Base-by-base conservation (phyloP, 1,140 invertebrate genomes). In the Aleiodes sp. region DNA sequence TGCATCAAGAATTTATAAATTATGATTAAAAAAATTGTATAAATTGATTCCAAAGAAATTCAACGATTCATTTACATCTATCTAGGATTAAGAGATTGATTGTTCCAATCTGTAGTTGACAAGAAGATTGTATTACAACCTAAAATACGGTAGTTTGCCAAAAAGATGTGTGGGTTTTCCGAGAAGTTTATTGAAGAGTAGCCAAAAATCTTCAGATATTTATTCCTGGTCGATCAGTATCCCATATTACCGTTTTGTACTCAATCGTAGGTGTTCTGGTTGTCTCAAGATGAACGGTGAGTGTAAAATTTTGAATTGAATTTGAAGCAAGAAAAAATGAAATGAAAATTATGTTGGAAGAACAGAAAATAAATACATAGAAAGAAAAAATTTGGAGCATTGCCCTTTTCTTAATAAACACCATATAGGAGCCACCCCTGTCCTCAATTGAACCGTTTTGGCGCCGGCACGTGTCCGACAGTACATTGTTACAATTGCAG, bases 191-290 rank as follows among this genome's bases (percentile, higher is more conserved):
- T 29, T 35, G 33, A 26, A 39, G 56, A 59, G 57, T 28, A 59
- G 66, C 66, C 66, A 68, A 68, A 68, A 59, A 59, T 28, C 56
- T 60, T 68, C 35, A 61, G 39, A 68, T n/a, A 68, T 62, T 68
- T 68, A 68, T 68, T 68, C 66, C 37, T 60, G 66, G 56, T 68
- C 57, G 66, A 68, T 68, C 61, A 31, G 56, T 24, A 24, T 26
- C 46, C 19, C 46, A 21, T 16, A 24, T 6, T 24, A 52, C 10
- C 21, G 46, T 52, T 9, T n/a, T 52, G 21, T 16, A 24, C 7
- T 52, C 12, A 52, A 52, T 21, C 39, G 39, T 43, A 43, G 10
- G 39, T 24, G 46, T 52, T 52, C 19, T 52, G n/a, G n/a, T 52
- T 52, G 46, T 52, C 26, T 24, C 21, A 21, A 1, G n/a, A n/a